These are phyloP conservation scores for Chlamydotis undulata DNA, from an alignment of 2,113 vertebrate genomes.

Conservation along the genomic window DNA sequence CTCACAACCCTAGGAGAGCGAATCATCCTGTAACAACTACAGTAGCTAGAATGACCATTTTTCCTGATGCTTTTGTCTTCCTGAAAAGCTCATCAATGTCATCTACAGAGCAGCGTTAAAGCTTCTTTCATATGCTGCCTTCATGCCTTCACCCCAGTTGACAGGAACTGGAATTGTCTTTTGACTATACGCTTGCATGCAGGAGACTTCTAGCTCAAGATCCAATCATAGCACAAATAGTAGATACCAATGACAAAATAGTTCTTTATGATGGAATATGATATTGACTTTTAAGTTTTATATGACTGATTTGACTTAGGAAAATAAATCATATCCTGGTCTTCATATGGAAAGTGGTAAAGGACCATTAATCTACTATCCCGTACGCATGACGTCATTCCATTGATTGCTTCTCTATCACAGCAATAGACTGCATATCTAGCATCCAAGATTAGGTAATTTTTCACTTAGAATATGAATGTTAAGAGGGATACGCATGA, in stretches of 20 bases:
- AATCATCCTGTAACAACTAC: fast-evolving
- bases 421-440: neutral
- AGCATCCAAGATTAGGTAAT: neutral
- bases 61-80: neutral
- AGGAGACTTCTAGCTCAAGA: neutral
- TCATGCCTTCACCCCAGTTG: neutral
- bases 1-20: neutral
- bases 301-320: neutral
- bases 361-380: neutral
- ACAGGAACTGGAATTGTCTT: neutral
- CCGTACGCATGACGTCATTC: neutral
- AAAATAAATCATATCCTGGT: neutral
- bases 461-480: neutral
- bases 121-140: neutral
- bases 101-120: neutral
- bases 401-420: neutral
- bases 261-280: neutral
- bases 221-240: neutral
- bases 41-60: neutral
- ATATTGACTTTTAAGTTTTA: neutral
- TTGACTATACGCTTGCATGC: neutral
- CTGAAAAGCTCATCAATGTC: neutral
- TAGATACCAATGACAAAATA: neutral
- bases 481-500: neutral
- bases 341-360: neutral